A percentile compares a stretch with the other conserved stretches of the same genome.
phyloP scores from a whole-genome alignment of 2,888 invertebrate species.

The Troides oblongomaculatus region DNA sequence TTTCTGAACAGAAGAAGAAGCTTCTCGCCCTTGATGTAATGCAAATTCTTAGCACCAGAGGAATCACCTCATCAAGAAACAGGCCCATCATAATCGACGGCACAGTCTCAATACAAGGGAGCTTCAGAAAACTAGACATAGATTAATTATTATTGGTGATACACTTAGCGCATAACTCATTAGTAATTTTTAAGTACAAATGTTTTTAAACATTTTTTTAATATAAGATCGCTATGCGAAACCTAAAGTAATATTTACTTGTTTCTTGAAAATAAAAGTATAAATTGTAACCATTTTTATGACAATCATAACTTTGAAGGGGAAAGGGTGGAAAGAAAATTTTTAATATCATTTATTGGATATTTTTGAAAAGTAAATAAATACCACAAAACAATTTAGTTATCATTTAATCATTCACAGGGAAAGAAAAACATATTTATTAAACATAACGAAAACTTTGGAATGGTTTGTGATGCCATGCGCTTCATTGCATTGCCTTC shows the following conservation, averaged over 20 bases:
- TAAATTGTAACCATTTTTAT: background rate
- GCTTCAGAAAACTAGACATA: slow-evolving; percentile 85
- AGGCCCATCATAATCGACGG: slow-evolving; percentile 48
- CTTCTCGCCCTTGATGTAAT: slow-evolving; percentile 82
- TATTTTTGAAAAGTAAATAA: background rate
- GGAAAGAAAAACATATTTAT: background rate
- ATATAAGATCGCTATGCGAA: background rate
- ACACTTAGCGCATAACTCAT: background rate
- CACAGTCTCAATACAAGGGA: slow-evolving; percentile 73
- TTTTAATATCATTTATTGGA: background rate
- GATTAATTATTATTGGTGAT: slow-evolving; percentile 61
- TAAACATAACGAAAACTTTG: too few relatives aligned
- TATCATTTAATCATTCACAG: background rate
- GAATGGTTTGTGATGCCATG: too few relatives aligned
- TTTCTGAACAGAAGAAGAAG: slow-evolving; percentile 79
- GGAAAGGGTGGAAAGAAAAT: background rate
- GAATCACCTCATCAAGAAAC: slow-evolving; percentile 63
- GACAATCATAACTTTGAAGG: background rate
- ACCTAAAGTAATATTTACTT: background rate
- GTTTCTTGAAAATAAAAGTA: background rate
- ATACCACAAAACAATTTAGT: background rate
- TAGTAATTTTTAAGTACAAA: background rate
- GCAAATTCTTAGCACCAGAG: slow-evolving; percentile 82
- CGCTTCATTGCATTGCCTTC: too few relatives aligned
- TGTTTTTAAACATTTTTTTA: background rate